phyloP scores from a whole-genome alignment of 2,797 vertebrate genomes.

The Craterocephalus amniculus region DNA sequence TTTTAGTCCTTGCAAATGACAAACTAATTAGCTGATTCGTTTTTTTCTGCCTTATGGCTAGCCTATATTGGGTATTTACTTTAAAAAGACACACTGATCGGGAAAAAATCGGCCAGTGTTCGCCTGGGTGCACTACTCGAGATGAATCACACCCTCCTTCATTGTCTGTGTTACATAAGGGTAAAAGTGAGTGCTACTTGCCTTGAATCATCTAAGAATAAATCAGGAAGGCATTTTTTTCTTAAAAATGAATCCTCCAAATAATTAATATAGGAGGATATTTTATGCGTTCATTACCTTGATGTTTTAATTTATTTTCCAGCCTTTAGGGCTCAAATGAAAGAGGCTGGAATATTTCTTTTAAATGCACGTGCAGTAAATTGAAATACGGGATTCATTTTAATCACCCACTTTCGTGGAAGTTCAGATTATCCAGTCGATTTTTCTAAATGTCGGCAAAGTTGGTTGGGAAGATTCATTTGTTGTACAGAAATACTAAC shows the following conservation, averaged over 20 bases:
- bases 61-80: neutral
- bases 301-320: neutral
- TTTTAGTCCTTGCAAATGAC: neutral
- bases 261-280: neutral
- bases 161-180: neutral
- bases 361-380: neutral
- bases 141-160: neutral
- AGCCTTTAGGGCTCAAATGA: neutral
- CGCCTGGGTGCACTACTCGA: neutral
- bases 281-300: too few species aligned
- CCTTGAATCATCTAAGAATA: neutral
- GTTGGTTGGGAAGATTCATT: constrained; percentile 5
- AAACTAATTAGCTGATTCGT: neutral
- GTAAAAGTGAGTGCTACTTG: neutral
- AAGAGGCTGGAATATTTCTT: neutral
- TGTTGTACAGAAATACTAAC: constrained; percentile 8
- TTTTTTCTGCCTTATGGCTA: neutral
- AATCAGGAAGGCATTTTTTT: neutral
- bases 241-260: neutral
- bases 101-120: neutral
- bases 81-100: neutral
- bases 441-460: constrained; percentile 10
- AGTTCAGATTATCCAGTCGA: constrained; percentile 7
- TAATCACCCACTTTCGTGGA: neutral
- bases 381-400: neutral